Base-by-base conservation (phyloP, 2,888 invertebrate species). In the Dynastes grantii region DNA sequence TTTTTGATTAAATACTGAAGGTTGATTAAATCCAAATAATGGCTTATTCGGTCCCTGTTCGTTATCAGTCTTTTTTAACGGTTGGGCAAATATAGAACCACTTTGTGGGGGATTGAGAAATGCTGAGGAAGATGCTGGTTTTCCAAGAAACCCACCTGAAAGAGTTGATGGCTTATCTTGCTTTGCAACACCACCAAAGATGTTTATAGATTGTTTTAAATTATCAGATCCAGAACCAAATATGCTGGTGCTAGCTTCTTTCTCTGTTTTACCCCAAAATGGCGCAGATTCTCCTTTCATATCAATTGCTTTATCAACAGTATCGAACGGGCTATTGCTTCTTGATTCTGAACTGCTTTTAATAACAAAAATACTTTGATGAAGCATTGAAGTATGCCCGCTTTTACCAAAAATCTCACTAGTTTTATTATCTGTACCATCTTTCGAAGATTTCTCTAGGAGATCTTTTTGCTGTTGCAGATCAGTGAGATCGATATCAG, bases 291-390 rank as follows among this genome's bases (percentile, higher is more conserved):
- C 73, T 3, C 11, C 13, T 27, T 45, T 75, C n/a, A 13, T 27
- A 16, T 75, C 73, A 0, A 11, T 5, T 6, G 22, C 58, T 4
- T 51, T 76, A 65, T 79, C 79, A 1, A 79, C 73, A 4, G 68
- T 77, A 63, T 79, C 79, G 22, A 79, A 49, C 1, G 79, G 79
- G 22, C 79, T 79, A 16, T 75, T 79, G 63, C 79, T 79, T 61
- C 79, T 63, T 11, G 76, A 77, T 4, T 79, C 73, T 1, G 65
- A 73, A 51, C 65, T 78, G 40, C 65, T 65, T 65, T 65, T 76
- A 53, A 76, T n/a, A 29, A 51, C 65, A 16, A 76, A 65, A 51
- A 65, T 63, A 8, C n/a, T 75, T n/a, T 29, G 4, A 8, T 71
- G 71, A 32, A 71, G 55, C 29, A 55, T 16, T 5, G 71, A 37